Evolutionary conservation across 2,888 invertebrate species (phyloP).

Genomic region (Drosophila buzzatii): DNA sequence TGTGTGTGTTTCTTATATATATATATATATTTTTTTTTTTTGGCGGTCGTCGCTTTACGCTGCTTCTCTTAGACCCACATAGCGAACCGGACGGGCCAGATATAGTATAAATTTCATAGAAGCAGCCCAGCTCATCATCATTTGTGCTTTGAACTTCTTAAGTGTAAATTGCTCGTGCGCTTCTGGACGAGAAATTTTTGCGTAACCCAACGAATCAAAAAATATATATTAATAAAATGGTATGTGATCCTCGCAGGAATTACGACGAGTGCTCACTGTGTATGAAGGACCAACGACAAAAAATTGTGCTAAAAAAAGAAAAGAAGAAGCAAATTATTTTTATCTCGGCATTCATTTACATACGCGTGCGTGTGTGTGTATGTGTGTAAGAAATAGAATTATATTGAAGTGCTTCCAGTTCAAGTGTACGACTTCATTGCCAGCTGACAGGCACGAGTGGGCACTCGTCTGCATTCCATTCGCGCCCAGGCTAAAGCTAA

Average conservation of each 20-base stretch:
- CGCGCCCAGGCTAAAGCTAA: constrained; percentile 52
- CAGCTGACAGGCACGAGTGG: constrained; percentile 61
- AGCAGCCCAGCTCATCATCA: constrained; percentile 83
- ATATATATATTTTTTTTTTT: constrained; percentile 39
- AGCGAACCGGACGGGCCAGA: constrained; percentile 59
- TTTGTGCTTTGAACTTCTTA: constrained; percentile 85
- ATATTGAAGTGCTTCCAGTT: constrained; percentile 46
- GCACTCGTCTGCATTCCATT: constrained; percentile 51
- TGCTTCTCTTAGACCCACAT: constrained; percentile 77
- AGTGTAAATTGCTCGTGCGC: constrained; percentile 78
- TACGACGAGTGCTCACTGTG: constrained; percentile 23
- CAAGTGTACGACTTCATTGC: constrained; percentile 69
- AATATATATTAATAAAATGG: constrained; percentile 39
- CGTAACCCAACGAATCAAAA: constrained; percentile 20
- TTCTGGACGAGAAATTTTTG: constrained; percentile 75
- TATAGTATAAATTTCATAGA: constrained; percentile 84
- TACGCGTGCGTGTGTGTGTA: neutral
- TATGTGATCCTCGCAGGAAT: constrained; percentile 56
- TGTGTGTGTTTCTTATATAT: constrained; percentile 71
- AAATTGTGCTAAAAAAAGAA: neutral
- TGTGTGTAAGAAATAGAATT: constrained; percentile 22
- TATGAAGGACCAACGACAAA: constrained; percentile 27
- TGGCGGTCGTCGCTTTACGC: constrained; percentile 71
- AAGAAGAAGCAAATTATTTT: neutral
- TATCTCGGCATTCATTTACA: neutral